phyloP scores from a whole-genome alignment of 1,140 invertebrate genomes.

The Panagrolaimus sp. region DNA sequence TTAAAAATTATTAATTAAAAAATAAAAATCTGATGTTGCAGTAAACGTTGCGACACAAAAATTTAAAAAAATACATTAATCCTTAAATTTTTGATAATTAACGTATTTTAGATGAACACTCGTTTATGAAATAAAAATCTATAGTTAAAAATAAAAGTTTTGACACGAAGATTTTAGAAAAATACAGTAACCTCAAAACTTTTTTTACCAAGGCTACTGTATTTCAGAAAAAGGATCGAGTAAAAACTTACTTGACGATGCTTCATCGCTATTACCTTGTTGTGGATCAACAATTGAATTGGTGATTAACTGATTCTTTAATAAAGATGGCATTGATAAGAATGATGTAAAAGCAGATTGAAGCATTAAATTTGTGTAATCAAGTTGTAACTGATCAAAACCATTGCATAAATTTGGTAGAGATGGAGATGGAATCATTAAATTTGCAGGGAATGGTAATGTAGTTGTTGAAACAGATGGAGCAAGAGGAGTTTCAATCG shows the following conservation, averaged over 20 bases:
- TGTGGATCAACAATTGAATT: constrained; percentile 32
- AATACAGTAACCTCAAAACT: not conserved
- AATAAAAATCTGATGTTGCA: too few relatives aligned
- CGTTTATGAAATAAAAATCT: too few relatives aligned
- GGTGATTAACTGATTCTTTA: constrained; percentile 39
- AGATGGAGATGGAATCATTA: constrained; percentile 53
- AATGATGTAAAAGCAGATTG: constrained; percentile 45
- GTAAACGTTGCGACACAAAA: not conserved
- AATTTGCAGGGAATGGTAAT: constrained; percentile 32
- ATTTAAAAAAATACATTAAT: not conserved
- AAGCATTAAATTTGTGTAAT: constrained; percentile 39
- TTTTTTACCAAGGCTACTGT: not conserved
- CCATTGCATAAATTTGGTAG: constrained; percentile 44
- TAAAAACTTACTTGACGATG: not conserved
- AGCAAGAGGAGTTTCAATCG: constrained; percentile 8
- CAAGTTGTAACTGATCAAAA: constrained; percentile 31
- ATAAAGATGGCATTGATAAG: constrained; percentile 48
- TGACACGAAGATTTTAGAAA: constrained; percentile 9
- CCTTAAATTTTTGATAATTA: not conserved
- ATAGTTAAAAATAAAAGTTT: constrained; percentile 4
- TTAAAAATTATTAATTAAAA: too few relatives aligned
- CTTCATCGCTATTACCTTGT: not conserved
- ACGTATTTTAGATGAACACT: not conserved
- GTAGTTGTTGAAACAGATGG: constrained; percentile 20
- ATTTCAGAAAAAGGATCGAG: not conserved